Evolutionary conservation across 2,113 vertebrate species (phyloP).

Genomic region (Notarius lentiginosus): DNA sequence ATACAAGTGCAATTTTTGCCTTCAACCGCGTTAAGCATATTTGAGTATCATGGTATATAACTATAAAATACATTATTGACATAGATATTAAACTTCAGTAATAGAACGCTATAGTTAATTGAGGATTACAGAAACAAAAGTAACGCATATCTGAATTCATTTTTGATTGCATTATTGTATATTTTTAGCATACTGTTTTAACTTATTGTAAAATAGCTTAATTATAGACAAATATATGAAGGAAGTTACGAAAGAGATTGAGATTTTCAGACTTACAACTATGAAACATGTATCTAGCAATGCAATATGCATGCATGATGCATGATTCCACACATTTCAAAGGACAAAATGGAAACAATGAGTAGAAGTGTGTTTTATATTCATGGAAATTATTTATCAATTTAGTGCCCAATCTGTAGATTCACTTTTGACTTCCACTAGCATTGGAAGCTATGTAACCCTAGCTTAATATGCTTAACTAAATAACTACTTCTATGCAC

Average conservation of each 20-base stretch:
- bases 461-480: background rate
- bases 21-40: background rate
- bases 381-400: constrained; percentile 37
- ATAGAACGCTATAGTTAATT: background rate
- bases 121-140: background rate
- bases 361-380: background rate
- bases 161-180: background rate
- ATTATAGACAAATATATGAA: background rate
- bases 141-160: background rate
- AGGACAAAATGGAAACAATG: background rate
- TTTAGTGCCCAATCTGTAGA: constrained; percentile 24
- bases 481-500: background rate
- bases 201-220: background rate
- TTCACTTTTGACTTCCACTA: background rate
- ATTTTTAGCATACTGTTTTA: background rate
- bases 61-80: background rate
- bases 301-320: background rate
- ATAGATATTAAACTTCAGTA: background rate
- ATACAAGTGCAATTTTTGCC: background rate
- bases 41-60: background rate
- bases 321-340: background rate
- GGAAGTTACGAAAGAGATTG: background rate
- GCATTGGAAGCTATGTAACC: background rate
- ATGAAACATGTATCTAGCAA: background rate
- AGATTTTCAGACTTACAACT: background rate